These are phyloP conservation scores for Aphrophora alni DNA, from an alignment of 2,888 invertebrate genomes.

Conservation along the genomic window DNA sequence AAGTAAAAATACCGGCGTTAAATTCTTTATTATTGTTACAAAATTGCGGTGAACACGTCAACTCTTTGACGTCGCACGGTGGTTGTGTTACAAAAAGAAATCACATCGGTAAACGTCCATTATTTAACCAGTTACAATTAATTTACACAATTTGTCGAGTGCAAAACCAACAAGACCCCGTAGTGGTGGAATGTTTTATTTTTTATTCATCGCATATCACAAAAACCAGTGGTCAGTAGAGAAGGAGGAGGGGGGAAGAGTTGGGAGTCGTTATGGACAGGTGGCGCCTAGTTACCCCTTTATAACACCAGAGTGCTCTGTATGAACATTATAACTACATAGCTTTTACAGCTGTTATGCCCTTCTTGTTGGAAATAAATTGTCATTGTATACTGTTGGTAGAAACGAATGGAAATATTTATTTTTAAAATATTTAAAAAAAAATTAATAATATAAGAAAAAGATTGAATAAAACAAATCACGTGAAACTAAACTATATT, in stretches of 20 bases:
- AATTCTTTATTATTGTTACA: background rate
- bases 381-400: background rate
- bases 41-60: background rate
- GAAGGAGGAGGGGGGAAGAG: too few species aligned
- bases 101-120: slow-evolving; percentile 2
- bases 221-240: slow-evolving; percentile 34
- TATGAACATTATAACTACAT: slow-evolving; percentile 35
- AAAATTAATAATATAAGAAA: too few species aligned
- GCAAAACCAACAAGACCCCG: slow-evolving; percentile 28
- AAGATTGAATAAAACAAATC: too few species aligned
- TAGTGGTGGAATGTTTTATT: slow-evolving; percentile 31
- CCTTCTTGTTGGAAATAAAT: slow-evolving; percentile 12
- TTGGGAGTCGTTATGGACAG: slow-evolving; percentile 25
- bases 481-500: too few species aligned
- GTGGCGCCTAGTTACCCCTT: slow-evolving; percentile 16
- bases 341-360: slow-evolving; percentile 33
- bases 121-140: slow-evolving; percentile 34
- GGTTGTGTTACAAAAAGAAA: background rate
- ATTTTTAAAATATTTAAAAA: too few species aligned
- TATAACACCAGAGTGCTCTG: background rate
- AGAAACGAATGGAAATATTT: too few species aligned
- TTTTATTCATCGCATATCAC: slow-evolving; percentile 37
- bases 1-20: background rate
- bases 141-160: slow-evolving; percentile 34
- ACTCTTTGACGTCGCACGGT: background rate